phyloP scores from a whole-genome alignment of 2,888 invertebrate genomes.

The Drosophila stalkeri region DNA sequence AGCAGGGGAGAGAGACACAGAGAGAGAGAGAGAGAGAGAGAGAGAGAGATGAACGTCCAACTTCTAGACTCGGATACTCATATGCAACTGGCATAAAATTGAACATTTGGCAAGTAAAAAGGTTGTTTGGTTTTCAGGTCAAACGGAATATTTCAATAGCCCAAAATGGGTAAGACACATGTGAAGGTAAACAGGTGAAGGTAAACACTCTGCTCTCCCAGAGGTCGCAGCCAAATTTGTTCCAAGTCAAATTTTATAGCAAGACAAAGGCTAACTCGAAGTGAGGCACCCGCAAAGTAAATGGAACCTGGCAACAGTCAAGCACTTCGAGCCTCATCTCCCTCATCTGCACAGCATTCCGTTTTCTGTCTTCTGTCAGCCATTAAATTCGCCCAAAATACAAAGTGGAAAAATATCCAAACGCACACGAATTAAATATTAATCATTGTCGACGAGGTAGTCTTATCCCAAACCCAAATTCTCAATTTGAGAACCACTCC shows the following conservation, averaged over 20 bases:
- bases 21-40: not conserved
- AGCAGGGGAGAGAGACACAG: not conserved
- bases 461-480: slow-evolving; percentile 3
- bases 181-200: slow-evolving; percentile 57
- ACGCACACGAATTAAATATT: slow-evolving; percentile 77
- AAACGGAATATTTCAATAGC: slow-evolving; percentile 75
- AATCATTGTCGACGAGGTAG: slow-evolving; percentile 66
- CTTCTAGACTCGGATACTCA: not conserved
- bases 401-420: slow-evolving; percentile 65
- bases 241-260: slow-evolving; percentile 39
- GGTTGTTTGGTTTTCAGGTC: slow-evolving; percentile 59
- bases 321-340: not conserved
- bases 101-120: slow-evolving; percentile 1
- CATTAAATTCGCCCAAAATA: slow-evolving; percentile 79
- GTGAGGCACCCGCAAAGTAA: not conserved
- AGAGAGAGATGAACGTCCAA: not conserved
- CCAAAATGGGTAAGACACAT: slow-evolving; percentile 38
- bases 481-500: slow-evolving; percentile 6
- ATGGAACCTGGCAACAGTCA: slow-evolving; percentile 5
- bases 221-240: slow-evolving; percentile 50
- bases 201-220: slow-evolving; percentile 51
- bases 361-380: slow-evolving; percentile 36
- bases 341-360: too few relatives aligned
- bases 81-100: slow-evolving; percentile 25
- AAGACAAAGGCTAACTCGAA: slow-evolving; percentile 40